phyloP scores from a whole-genome alignment of 2,113 vertebrate genomes.

The Romanogobio albipinnatus region DNA sequence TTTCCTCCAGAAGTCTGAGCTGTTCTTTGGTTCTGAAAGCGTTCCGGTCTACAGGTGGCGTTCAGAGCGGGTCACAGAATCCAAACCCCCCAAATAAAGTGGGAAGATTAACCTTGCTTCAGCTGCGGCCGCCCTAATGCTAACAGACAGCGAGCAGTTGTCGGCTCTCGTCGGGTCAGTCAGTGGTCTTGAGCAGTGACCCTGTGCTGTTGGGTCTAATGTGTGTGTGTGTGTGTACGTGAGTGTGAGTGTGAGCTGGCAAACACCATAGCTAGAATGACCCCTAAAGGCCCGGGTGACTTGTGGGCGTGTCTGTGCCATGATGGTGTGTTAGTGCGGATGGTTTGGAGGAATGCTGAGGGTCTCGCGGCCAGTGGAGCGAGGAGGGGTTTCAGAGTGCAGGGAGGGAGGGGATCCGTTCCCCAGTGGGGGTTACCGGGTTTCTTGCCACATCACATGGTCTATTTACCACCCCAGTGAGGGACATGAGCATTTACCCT shows the following conservation, averaged over 20 bases:
- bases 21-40: slow-evolving; percentile 11
- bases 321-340: slow-evolving; percentile 77
- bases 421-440: slow-evolving; percentile 57
- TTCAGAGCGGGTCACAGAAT: slow-evolving; percentile 55
- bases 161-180: slow-evolving; percentile 73
- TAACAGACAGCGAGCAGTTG: slow-evolving; percentile 80
- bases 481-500: slow-evolving; percentile 56
- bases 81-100: slow-evolving; percentile 51
- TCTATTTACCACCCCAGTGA: slow-evolving; percentile 77
- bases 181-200: slow-evolving; percentile 67
- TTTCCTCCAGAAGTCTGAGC: not conserved
- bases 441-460: slow-evolving; percentile 73
- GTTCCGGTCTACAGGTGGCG: slow-evolving; percentile 37
- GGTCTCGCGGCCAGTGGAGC: slow-evolving; percentile 83
- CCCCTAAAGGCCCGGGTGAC: slow-evolving; percentile 67
- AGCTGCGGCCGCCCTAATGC: slow-evolving; percentile 69
- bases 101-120: slow-evolving; percentile 69
- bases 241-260: not conserved
- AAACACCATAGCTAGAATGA: slow-evolving; percentile 57
- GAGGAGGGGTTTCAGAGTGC: slow-evolving; percentile 80
- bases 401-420: slow-evolving; percentile 51
- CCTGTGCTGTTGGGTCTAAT: slow-evolving; percentile 53
- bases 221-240: not conserved
- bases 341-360: slow-evolving; percentile 87
- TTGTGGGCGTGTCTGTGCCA: slow-evolving; percentile 68